A percentile compares a stretch with the other conserved stretches of the same genome.
phyloP scores from a whole-genome alignment of 1,140 invertebrate genomes.

The Orchestia grillus region DNA sequence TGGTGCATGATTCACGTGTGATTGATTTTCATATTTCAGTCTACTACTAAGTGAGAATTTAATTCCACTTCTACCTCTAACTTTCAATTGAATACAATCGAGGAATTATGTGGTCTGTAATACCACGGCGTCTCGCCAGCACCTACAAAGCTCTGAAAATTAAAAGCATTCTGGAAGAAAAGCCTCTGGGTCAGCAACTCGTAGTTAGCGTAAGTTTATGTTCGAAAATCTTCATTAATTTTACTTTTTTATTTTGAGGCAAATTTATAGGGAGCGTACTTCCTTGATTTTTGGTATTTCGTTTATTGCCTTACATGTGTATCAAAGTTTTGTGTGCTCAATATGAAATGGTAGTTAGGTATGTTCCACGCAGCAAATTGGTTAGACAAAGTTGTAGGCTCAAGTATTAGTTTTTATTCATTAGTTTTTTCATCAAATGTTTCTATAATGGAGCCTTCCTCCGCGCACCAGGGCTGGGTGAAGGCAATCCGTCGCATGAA shows the following conservation, averaged over 20 bases:
- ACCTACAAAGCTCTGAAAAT: neutral
- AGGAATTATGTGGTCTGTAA: neutral
- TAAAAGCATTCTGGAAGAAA: neutral
- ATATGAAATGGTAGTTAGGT: neutral
- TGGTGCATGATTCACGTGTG: no score
- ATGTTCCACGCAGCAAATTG: neutral
- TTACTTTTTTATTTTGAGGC: neutral
- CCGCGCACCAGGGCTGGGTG: slow-evolving; percentile 22
- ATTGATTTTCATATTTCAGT: no score
- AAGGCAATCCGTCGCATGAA: slow-evolving; percentile 51
- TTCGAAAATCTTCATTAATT: neutral
- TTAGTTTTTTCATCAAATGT: neutral
- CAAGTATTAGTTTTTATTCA: neutral
- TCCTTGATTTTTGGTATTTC: neutral
- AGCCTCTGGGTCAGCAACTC: neutral
- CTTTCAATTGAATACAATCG: no score
- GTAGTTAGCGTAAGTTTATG: neutral
- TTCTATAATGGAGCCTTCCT: neutral
- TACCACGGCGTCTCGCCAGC: neutral
- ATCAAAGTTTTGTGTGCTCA: neutral
- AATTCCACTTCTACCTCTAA: no score
- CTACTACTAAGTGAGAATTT: no score
- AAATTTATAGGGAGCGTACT: neutral
- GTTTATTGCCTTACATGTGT: neutral
- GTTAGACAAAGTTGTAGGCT: neutral